These are phyloP conservation scores for Cyprinodon variegatus DNA, from an alignment of 2,113 vertebrate species.

Conservation along the genomic window DNA sequence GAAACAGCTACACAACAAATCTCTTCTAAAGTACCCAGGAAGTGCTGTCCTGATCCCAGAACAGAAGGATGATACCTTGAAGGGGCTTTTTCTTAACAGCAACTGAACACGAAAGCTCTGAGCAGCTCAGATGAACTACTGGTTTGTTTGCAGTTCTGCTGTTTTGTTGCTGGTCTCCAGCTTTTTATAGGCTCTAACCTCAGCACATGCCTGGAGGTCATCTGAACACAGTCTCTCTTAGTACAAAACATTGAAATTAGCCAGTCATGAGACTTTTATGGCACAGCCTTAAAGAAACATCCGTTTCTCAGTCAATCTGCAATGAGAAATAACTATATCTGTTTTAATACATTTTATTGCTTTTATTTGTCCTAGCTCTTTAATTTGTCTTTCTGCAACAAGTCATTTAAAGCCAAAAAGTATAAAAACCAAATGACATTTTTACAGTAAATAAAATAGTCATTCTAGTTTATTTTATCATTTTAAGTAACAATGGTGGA, in stretches of 20 bases:
- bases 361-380: too few relatives aligned
- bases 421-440: too few relatives aligned
- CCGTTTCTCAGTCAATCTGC: conserved; percentile 13
- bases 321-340: background rate
- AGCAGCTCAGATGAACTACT: conserved; percentile 10
- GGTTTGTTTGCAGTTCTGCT: conserved; percentile 27
- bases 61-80: conserved; percentile 6
- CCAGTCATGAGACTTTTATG: conserved; percentile 72
- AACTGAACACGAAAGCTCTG: conserved; percentile 5
- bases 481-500: too few relatives aligned
- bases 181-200: conserved; percentile 63
- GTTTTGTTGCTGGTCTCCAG: conserved; percentile 7
- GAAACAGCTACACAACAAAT: conserved; percentile 25
- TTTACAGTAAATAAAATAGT: too few relatives aligned
- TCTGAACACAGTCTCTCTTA: conserved; percentile 52
- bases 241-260: conserved; percentile 40
- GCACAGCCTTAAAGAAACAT: conserved; percentile 41
- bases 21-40: background rate
- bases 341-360: too few relatives aligned
- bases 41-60: conserved; percentile 1
- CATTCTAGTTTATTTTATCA: too few relatives aligned
- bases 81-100: background rate
- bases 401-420: too few relatives aligned
- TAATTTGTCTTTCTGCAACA: too few relatives aligned
- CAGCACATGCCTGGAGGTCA: conserved; percentile 51